A percentile compares a stretch with the other conserved stretches of the same genome.
These are phyloP conservation scores for Gulo gulo DNA, from an alignment of 2,113 vertebrate genomes.

Conservation along the genomic window DNA sequence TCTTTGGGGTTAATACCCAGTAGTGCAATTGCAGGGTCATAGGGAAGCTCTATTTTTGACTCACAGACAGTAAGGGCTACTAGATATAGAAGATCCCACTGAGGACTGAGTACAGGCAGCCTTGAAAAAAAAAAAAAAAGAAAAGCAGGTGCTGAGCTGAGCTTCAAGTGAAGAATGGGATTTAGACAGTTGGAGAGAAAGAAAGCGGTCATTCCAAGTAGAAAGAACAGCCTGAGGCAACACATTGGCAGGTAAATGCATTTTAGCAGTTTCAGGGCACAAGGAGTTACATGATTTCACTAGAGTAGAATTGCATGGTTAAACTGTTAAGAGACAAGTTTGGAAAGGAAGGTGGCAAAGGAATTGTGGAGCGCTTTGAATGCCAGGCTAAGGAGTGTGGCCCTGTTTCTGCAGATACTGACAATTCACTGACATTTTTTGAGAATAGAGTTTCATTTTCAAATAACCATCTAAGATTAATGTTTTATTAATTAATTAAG, in stretches of 20 bases:
- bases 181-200: conserved; percentile 6
- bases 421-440: neutral
- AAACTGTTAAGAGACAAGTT: neutral
- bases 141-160: neutral
- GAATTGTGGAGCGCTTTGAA: neutral
- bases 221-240: neutral
- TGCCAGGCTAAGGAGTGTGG: neutral
- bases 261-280: neutral
- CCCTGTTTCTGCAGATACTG: neutral
- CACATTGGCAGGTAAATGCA: neutral
- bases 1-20: too few relatives aligned
- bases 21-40: too few relatives aligned
- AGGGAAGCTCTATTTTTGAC: neutral
- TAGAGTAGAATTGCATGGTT: neutral
- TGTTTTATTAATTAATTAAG: neutral
- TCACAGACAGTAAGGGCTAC: neutral
- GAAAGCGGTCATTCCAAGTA: neutral
- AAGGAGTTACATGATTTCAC: neutral
- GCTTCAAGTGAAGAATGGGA: neutral
- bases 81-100: neutral
- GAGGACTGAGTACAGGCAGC: neutral
- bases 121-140: neutral
- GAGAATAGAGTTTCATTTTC: neutral
- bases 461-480: neutral
- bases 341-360: neutral